Evolutionary conservation across 2,888 invertebrate genomes (phyloP), one percentile per base, ranked within the genome.

Genomic region (Polia nebulosa): DNA sequence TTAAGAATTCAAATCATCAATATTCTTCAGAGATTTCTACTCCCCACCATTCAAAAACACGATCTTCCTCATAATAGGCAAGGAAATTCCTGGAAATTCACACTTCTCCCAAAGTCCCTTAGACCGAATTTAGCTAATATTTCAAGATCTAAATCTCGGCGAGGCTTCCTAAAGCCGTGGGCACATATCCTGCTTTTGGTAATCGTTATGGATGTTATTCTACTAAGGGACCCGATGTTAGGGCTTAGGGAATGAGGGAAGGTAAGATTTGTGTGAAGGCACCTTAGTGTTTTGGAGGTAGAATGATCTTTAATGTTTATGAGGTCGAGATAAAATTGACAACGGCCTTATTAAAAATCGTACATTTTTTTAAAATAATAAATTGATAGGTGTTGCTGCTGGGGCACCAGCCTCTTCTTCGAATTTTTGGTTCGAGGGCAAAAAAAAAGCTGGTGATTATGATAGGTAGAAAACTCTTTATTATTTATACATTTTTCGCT

Each of bases 101-200:
- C 81, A 68, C 77, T 59, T 68, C 36, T 34, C 44, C 51, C 64
- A 32, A 64, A 72, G 72, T 67, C 76, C 65, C 57, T 70, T 63
- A 53, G 64, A 78, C 66, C 65, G 60, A 83, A 78, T 83, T 81
- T 71, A 58, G 57, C 78, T 65, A 78, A 83, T 83, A 82, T 77
- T 78, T 83, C 83, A 83, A 80, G 81, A 83, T 83, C 83, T 59
- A 76, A 83, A 83, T 83, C 83, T 80, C 69, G 51, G 53, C 69
- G 59, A 52, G 57, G 68, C 77, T 57, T 60, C 72, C 70, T 61
- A 72, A 74, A 80, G 65, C 78, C 72, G 56, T 72, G 71, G 69
- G 75, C 81, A 78, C 83, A 78, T 77, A 76, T 75, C 72, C 77
- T 76, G 72, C 76, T 78, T 77, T 74, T 71, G 64, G 80, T 82